Conservation (phyloP, 2,113 vertebrate species). For the Odontophorus gujanensis region DNA sequence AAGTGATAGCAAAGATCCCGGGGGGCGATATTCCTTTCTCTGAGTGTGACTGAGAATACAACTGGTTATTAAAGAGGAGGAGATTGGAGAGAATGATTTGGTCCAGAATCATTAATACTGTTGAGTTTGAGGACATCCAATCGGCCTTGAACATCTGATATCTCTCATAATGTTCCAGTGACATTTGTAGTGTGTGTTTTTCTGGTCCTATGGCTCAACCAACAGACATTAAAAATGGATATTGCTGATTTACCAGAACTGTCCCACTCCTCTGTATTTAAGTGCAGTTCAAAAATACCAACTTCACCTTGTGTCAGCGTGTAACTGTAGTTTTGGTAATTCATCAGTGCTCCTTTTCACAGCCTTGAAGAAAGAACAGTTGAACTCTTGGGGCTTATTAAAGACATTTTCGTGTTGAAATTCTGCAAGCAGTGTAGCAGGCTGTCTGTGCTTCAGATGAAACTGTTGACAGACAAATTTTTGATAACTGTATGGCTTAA, state of each 20-base stretch:
- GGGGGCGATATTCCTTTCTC: not conserved
- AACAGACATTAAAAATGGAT: not conserved
- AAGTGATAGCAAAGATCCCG: not conserved
- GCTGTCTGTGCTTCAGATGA: not conserved
- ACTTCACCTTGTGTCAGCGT: not conserved
- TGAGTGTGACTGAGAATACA: not conserved
- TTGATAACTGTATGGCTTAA: constrained; percentile 29
- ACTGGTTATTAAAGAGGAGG: not conserved
- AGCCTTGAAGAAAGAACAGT: not conserved
- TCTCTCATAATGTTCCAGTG: not conserved
- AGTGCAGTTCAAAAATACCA: not conserved
- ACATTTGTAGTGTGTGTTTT: not conserved
- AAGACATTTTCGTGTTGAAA: not conserved
- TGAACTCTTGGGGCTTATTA: not conserved
- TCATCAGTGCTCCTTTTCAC: not conserved
- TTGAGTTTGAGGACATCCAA: not conserved
- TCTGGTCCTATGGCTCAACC: not conserved
- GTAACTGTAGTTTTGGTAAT: not conserved
- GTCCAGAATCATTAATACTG: not conserved
- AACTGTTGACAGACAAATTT: not conserved
- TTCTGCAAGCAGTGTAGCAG: not conserved
- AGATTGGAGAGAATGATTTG: not conserved
- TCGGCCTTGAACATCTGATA: not conserved
- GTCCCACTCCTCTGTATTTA: not conserved
- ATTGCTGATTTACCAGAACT: not conserved